Base-by-base conservation (phyloP, 2,113 vertebrate species). In the Rhinolophus sinicus region DNA sequence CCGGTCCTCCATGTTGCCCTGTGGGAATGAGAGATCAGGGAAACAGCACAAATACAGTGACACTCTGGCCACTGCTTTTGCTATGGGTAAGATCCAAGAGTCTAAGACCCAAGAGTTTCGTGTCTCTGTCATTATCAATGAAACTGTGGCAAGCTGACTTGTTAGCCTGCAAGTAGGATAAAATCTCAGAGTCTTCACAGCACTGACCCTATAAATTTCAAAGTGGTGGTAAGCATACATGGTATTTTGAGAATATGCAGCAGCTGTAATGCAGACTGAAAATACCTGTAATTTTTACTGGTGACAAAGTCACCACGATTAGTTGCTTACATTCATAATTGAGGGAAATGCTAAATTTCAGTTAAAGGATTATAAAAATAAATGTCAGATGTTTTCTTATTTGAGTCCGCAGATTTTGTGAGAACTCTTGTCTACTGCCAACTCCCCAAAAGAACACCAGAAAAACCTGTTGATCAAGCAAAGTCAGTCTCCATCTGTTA, bases 391-490 rank as follows among this genome's bases (percentile, higher is more conserved):
- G n/a, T 86, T 60, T 60, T 30, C 72, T 85, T 64, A 80, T 69
- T 89, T 16, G 30, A 72, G 47, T 58, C 56, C 47, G 70, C n/a
- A 77, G 93, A 56, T 60, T 85, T 92, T 82, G 50, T 88, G 58
- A 76, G 69, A 69, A 52, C 26, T 65, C 62, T 88, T 72, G 15
- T 56, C 64, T 14, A 8, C 64, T 75, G 28, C 58, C 77, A 62
- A 2, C 58, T 80, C 69, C 78, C 12, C 76, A 60, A 58, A 72
- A 92, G 40, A 92, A 80, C 11, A 82, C 67, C 84, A 77, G 86
- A 52, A n/a, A 94, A 96, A 90, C 90, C 76, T 93, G 89, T 94
- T 93, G 69, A 77, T 77, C 54, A 38, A 77, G 52, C 60, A 52
- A 33, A 83, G 33, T 38, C 56, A 81, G 40, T 86, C 40, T 40